Conservation (phyloP, 1,140 invertebrate genomes). For the Anadara kagoshimensis region DNA sequence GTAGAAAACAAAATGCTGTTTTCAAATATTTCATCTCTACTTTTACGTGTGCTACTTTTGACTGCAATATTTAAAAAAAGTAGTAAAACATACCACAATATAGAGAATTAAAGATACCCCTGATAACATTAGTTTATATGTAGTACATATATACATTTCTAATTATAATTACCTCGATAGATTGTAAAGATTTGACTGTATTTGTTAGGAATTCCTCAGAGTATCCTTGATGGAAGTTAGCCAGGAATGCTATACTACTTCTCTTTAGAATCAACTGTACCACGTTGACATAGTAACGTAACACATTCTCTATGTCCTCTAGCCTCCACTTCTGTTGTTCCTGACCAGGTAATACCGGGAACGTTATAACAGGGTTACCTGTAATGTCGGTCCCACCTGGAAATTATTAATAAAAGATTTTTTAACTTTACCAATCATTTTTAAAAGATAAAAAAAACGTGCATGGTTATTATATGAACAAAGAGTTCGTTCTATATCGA, state of each 20-base stretch:
- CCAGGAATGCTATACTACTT: slow-evolving; percentile 20
- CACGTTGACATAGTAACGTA: slow-evolving; percentile 16
- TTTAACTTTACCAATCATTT: too few species aligned
- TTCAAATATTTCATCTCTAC: too few species aligned
- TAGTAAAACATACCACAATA: too few species aligned
- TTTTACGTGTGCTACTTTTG: too few species aligned
- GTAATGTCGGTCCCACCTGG: slow-evolving; percentile 20
- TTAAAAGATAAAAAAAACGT: too few species aligned
- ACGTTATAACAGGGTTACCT: slow-evolving; percentile 27
- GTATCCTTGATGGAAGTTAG: slow-evolving; percentile 17
- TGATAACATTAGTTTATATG: too few species aligned
- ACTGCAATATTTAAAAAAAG: too few species aligned
- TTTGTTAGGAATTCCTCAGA: slow-evolving; percentile 17
- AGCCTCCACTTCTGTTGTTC: not conserved
- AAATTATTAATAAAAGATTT: not conserved
- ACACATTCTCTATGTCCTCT: slow-evolving; percentile 1
- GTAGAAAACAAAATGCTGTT: too few species aligned
- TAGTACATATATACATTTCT: too few species aligned
- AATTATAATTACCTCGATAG: slow-evolving; percentile 13
- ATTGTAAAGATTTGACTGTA: slow-evolving; percentile 21
- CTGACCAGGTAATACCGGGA: not conserved
- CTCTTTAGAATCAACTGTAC: slow-evolving; percentile 17
- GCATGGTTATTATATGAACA: too few species aligned
- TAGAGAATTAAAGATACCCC: too few species aligned
- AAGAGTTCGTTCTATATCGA: too few species aligned